Evolutionary conservation across 2,113 vertebrate genomes (phyloP).

Genomic region (Melanerpes aurifrons): DNA sequence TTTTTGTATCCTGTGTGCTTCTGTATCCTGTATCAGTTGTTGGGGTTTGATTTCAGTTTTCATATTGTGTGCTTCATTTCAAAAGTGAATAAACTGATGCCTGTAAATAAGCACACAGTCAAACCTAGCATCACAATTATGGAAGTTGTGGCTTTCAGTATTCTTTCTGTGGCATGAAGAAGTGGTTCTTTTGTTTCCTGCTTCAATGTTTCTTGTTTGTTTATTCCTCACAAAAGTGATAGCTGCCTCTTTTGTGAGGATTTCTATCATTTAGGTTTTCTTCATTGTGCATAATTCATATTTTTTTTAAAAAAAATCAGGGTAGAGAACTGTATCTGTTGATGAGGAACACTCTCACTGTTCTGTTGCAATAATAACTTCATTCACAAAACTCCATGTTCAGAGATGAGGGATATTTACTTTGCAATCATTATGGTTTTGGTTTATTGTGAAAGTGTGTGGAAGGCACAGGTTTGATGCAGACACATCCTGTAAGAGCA

Average conservation of each 20-base stretch:
- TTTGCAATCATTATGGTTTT: background rate
- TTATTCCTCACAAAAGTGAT: background rate
- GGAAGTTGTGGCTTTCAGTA: background rate
- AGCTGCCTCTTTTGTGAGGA: background rate
- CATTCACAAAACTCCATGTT: background rate
- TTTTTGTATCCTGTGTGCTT: background rate
- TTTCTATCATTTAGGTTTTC: background rate
- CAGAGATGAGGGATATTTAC: background rate
- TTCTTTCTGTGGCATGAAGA: background rate
- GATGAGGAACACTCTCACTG: background rate
- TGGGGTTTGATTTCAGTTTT: background rate
- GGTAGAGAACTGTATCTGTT: background rate
- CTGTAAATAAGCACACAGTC: background rate
- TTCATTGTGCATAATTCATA: background rate
- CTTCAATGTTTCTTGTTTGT: background rate
- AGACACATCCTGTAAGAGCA: background rate
- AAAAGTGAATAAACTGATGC: background rate
- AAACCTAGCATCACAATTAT: background rate
- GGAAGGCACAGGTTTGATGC: background rate
- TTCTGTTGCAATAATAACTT: background rate
- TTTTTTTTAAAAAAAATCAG: background rate
- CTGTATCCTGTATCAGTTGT: background rate
- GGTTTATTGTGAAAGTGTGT: background rate
- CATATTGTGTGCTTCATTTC: background rate
- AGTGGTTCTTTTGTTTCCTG: background rate